Base-by-base conservation (phyloP, 1,140 invertebrate genomes). In the Tachypleus tridentatus region DNA sequence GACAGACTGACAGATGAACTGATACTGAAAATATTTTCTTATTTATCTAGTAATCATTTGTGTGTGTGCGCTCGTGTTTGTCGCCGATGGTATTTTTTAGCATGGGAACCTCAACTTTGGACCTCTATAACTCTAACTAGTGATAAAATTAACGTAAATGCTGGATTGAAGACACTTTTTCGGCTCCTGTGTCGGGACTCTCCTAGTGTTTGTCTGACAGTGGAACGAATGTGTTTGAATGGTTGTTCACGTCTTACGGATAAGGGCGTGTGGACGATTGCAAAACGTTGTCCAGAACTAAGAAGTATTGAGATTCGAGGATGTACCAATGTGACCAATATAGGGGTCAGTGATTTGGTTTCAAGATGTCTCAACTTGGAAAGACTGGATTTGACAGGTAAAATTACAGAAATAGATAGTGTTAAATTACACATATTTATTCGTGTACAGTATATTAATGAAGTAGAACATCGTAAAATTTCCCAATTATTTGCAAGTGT, bases 41-140 rank as follows among this genome's bases (percentile, higher is more conserved):
- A 84, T 80, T 77, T 91, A 29, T 80, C 85, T 68, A 88, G 87
- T 58, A 84, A 84, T 64, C 87, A 92, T 66, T 75, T 93, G 51
- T 89, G 88, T 71, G 81, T 83, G 29, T 83, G 88, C 74, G 86
- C 90, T 0, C 81, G 88, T n/a, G 91, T 93, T 0, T 93, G 89
- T 72, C 77, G 87, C 51, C 72, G 78, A 56, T 92, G 92, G 80
- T 88, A 90, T 75, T 80, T 85, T 58, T 81, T 94, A 47, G 87
- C 86, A 10, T 92, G 89, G 89, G 84, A 86, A 8, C 87, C 87
- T 7, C 77, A 80, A 3, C 77, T 93, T 3, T 93, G 89, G 89
- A 81, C 84, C 64, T 81, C 79, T 47, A 85, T 89, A 53, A 80
- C 78, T 4, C 76, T 89, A 51, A 79, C 82, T 56, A 85, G 85